Percentiles rank a stretch among this genome's conserved stretches.
These are phyloP conservation scores for Euphonia xanthogaster DNA, from an alignment of 2,797 vertebrate species.

Conservation along the genomic window DNA sequence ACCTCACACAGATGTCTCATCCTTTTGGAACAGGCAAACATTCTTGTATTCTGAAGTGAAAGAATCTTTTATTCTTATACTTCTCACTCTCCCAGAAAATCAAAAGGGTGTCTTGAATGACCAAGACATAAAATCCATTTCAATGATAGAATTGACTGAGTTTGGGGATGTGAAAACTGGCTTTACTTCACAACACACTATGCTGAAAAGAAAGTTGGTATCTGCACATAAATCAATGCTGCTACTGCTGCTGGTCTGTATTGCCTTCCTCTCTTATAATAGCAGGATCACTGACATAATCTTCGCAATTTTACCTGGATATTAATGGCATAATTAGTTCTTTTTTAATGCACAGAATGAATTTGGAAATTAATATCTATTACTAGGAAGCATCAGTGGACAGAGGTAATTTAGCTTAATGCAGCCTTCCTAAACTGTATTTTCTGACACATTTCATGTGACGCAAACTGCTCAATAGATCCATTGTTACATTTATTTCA, in stretches of 20 bases:
- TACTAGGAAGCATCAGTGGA: background rate
- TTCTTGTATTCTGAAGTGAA: background rate
- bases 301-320: background rate
- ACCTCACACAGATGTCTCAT: background rate
- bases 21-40: background rate
- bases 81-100: background rate
- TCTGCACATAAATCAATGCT: background rate
- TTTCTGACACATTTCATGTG: constrained; percentile 1
- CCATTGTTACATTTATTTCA: background rate
- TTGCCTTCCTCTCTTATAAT: background rate
- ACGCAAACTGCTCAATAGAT: background rate
- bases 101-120: background rate
- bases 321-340: constrained; percentile 3
- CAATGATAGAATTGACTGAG: background rate
- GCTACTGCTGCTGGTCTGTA: background rate
- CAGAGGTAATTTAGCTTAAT: background rate
- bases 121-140: background rate
- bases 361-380: background rate
- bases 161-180: background rate
- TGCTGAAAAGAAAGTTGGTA: background rate
- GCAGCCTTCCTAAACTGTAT: background rate
- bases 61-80: background rate
- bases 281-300: background rate
- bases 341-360: background rate
- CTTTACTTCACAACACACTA: background rate